phyloP scores from a whole-genome alignment of 2,797 vertebrate species.

The Pelobates cultripes region DNA sequence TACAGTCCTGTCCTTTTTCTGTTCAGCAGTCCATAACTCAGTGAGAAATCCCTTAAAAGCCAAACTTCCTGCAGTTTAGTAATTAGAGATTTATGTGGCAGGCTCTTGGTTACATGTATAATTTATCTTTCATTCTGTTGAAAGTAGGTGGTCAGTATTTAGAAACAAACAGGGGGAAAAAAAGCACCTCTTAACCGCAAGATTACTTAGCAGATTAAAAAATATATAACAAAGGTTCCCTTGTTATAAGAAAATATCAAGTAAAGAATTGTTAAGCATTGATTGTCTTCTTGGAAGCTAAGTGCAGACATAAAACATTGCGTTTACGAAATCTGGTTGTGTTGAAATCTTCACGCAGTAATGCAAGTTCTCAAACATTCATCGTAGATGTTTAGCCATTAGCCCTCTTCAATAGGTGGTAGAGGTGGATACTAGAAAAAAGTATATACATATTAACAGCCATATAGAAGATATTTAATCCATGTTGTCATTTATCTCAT shows the following conservation, averaged over 20 bases:
- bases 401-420: slow-evolving; percentile 26
- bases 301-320: slow-evolving; percentile 34
- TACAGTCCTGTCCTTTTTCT: slow-evolving; percentile 10
- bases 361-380: slow-evolving; percentile 16
- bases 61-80: slow-evolving; percentile 43
- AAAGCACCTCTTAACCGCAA: slow-evolving; percentile 36
- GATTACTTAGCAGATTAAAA: slow-evolving; percentile 27
- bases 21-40: slow-evolving; percentile 36
- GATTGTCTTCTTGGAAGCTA: slow-evolving; percentile 37
- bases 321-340: slow-evolving; percentile 21
- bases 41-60: slow-evolving; percentile 38
- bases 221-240: slow-evolving; percentile 13
- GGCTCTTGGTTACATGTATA: slow-evolving; percentile 41
- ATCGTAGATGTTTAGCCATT: not conserved
- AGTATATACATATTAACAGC: not conserved
- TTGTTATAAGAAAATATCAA: slow-evolving; percentile 30
- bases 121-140: slow-evolving; percentile 40
- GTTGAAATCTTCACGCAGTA: slow-evolving; percentile 2
- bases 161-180: slow-evolving; percentile 9
- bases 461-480: not conserved
- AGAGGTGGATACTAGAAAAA: slow-evolving; percentile 38
- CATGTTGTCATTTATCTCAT: no score
- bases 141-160: slow-evolving; percentile 47
- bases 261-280: slow-evolving; percentile 22
- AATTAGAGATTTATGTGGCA: slow-evolving; percentile 40